Conservation (phyloP, 2,797 vertebrate species). For the Chrosomus eos region DNA sequence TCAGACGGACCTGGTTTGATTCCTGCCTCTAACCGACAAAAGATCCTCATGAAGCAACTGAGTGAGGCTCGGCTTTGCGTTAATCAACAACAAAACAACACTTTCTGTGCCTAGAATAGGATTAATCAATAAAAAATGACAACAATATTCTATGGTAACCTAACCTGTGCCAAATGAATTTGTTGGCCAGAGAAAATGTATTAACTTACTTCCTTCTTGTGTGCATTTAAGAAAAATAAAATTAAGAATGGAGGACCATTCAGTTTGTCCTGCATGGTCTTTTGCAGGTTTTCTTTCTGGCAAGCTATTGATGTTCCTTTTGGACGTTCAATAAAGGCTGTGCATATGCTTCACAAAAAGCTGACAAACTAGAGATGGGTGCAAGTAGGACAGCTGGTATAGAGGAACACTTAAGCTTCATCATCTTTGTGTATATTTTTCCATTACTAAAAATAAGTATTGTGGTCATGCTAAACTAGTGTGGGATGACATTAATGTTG, state of each 20-base stretch:
- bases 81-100: conserved; percentile 1
- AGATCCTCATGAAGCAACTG: conserved; percentile 20
- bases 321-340: not conserved
- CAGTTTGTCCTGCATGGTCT: not conserved
- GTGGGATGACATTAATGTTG: not conserved
- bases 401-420: conserved; percentile 22
- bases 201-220: not conserved
- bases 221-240: not conserved
- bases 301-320: not conserved
- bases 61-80: not conserved
- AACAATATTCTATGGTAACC: not conserved
- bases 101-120: not conserved
- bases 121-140: not conserved
- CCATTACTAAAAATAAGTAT: conserved; percentile 18
- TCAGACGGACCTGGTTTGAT: conserved; percentile 25
- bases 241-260: not conserved
- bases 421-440: conserved; percentile 17
- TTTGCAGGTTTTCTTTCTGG: conserved; percentile 8
- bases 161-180: not conserved
- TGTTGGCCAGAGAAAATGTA: not conserved
- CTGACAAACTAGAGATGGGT: not conserved
- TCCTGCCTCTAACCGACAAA: conserved; percentile 35
- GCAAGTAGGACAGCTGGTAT: conserved; percentile 10
- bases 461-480: not conserved
- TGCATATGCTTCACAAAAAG: not conserved